Conservation (phyloP, 2,888 invertebrate genomes). For the Drosophila peninsularis region DNA sequence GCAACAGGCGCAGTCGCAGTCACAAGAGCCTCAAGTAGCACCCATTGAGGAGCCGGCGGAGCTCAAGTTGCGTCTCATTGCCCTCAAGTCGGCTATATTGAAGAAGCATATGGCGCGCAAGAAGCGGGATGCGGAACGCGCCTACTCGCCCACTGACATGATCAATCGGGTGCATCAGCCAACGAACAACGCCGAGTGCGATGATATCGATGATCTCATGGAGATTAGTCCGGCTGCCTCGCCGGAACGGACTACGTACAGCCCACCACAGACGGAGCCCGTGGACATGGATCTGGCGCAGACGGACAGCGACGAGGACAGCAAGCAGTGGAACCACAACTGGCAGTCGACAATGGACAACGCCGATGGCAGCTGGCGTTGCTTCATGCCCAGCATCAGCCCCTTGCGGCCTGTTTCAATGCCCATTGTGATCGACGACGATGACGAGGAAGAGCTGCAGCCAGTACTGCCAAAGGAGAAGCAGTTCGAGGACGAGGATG, state of each 20-base stretch:
- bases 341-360: slow-evolving; percentile 35
- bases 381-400: slow-evolving; percentile 42
- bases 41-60: slow-evolving; percentile 54
- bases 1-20: background rate
- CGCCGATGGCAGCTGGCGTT: slow-evolving; percentile 62
- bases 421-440: slow-evolving; percentile 67
- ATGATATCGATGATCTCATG: slow-evolving; percentile 72
- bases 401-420: slow-evolving; percentile 61
- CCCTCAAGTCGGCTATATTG: slow-evolving; percentile 83
- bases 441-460: slow-evolving; percentile 32
- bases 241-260: slow-evolving; percentile 69
- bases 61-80: slow-evolving; percentile 80
- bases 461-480: background rate
- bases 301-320: slow-evolving; percentile 80
- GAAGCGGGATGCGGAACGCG: slow-evolving; percentile 82
- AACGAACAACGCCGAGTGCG: slow-evolving; percentile 49
- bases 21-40: slow-evolving; percentile 62
- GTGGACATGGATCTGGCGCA: slow-evolving; percentile 84
- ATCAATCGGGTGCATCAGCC: slow-evolving; percentile 71
- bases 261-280: slow-evolving; percentile 66
- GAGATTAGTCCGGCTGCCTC: slow-evolving; percentile 84
- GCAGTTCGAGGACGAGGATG: slow-evolving; percentile 33
- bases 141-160: slow-evolving; percentile 85
- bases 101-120: slow-evolving; percentile 83
- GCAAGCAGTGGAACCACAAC: slow-evolving; percentile 43